Evolutionary conservation across 2,113 vertebrate species (phyloP).

Genomic region (Paradisaea rubra): DNA sequence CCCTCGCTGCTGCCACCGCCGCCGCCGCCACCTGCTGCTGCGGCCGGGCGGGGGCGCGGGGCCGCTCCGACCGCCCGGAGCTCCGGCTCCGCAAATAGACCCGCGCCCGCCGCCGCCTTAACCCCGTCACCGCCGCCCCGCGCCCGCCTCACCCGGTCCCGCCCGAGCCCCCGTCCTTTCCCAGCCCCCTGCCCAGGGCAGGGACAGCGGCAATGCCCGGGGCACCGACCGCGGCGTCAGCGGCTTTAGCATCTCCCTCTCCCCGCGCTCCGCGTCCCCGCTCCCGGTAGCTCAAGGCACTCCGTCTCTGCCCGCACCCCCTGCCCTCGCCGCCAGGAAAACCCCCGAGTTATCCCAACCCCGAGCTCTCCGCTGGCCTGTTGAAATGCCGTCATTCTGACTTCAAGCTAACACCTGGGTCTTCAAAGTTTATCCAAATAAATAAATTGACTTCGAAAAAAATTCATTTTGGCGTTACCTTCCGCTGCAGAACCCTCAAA

Average conservation of each 20-base stretch:
- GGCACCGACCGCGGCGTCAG: neutral
- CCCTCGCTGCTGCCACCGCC: constrained; percentile 43
- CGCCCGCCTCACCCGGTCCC: neutral
- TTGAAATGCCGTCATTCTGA: neutral
- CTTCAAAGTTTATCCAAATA: neutral
- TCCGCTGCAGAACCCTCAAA: neutral
- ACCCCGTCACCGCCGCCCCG: neutral
- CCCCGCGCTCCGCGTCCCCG: neutral
- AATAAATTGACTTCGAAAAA: neutral
- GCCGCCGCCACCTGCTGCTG: neutral
- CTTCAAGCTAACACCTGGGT: neutral
- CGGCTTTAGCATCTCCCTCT: neutral
- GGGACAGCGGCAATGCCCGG: neutral
- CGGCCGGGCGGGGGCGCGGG: constrained; percentile 31
- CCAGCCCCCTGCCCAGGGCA: neutral
- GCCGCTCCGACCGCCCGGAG: neutral
- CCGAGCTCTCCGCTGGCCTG: neutral
- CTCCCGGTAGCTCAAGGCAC: neutral
- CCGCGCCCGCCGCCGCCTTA: neutral
- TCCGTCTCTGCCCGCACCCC: neutral
- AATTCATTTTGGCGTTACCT: fast-evolving
- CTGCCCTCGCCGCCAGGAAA: neutral
- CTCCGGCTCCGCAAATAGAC: neutral
- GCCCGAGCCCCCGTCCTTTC: too few species aligned
- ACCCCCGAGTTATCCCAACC: fast-evolving